Conservation (phyloP, 2,888 invertebrate species). For the Sarcophaga subvicina region DNA sequence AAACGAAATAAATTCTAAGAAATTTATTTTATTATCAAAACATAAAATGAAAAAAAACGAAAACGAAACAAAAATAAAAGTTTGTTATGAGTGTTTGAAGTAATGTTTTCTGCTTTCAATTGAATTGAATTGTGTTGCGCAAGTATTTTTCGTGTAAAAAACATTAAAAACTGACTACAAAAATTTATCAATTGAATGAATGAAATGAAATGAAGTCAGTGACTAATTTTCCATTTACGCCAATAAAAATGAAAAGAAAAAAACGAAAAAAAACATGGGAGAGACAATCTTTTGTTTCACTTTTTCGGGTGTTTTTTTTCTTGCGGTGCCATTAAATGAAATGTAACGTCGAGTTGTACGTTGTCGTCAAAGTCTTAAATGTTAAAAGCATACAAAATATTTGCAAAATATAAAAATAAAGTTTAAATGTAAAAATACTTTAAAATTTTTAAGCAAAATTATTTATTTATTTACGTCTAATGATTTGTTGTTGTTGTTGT, state of each 20-base stretch:
- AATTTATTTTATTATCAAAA: slow-evolving; percentile 53
- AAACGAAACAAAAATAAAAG: neutral
- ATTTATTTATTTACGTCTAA: slow-evolving; percentile 21
- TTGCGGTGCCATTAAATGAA: slow-evolving; percentile 36
- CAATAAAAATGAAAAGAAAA: slow-evolving; percentile 49
- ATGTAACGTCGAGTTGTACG: neutral
- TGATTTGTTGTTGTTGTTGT: slow-evolving; percentile 4
- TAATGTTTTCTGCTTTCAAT: neutral
- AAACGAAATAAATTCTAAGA: slow-evolving; percentile 54
- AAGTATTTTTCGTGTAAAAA: slow-evolving; percentile 49
- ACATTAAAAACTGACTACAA: slow-evolving; percentile 52
- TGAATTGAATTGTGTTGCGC: slow-evolving; percentile 30
- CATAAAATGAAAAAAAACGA: neutral
- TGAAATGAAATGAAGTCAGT: slow-evolving; percentile 41
- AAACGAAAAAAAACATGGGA: neutral
- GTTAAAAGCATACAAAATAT: neutral
- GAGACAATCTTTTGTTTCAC: slow-evolving; percentile 56
- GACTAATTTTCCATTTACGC: slow-evolving; percentile 63
- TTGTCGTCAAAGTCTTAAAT: neutral
- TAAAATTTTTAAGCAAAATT: too few species aligned
- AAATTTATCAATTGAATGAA: slow-evolving; percentile 43
- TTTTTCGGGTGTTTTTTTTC: too few species aligned
- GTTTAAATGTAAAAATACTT: neutral
- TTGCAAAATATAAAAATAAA: neutral
- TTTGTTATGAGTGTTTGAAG: too few species aligned